Base-by-base conservation (phyloP, 2,888 invertebrate species). In the Tetheella fluctuosa region DNA sequence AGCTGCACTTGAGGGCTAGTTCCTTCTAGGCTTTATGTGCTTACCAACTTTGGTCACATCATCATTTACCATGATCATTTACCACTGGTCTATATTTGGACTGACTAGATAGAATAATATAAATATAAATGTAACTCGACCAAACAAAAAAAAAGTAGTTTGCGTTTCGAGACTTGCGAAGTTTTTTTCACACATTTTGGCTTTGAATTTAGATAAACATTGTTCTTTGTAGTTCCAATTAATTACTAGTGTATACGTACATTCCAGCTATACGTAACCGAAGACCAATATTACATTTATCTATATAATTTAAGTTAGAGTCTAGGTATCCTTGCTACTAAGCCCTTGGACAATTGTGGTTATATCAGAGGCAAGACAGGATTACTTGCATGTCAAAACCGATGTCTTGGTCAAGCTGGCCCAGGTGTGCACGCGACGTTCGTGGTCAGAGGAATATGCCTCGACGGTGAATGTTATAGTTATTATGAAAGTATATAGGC, bases 351-450 rank as follows among this genome's bases (percentile, higher is more conserved):
- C 66, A 62, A 66, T 57, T 62, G 63, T 64, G 65, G 64, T 69
- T 59, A 61, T 59, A 57, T 68, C 59, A 68, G 59, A 62, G 67
- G 64, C 62, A 71, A 73, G 70, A 68, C 70, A 65, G 64, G 74
- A 69, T 73, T 74, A n/a, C n/a, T n/a, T n/a, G n/a, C n/a, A 76
- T 70, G 70, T 67, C 69, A 69, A 68, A 70, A 59, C 78, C 77
- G 75, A 68, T 65, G 70, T 64, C 66, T 64, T 63, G 56, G 59
- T 53, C 60, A 59, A 67, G 57, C 61, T 61, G 71, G 65, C 77
- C 70, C 77, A 77, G 79, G 76, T 65, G 70, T 74, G 70, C 70
- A 70, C 70, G 68, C 68, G 70, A 57, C 60, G 58, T 61, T 34
- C 73, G 79, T 65, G 80, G 80, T 79, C 69, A 70, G 69, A 64